A percentile compares a stretch with the other conserved stretches of the same genome.
phyloP scores from a whole-genome alignment of 2,113 vertebrate species.

The Festucalex cinctus region DNA sequence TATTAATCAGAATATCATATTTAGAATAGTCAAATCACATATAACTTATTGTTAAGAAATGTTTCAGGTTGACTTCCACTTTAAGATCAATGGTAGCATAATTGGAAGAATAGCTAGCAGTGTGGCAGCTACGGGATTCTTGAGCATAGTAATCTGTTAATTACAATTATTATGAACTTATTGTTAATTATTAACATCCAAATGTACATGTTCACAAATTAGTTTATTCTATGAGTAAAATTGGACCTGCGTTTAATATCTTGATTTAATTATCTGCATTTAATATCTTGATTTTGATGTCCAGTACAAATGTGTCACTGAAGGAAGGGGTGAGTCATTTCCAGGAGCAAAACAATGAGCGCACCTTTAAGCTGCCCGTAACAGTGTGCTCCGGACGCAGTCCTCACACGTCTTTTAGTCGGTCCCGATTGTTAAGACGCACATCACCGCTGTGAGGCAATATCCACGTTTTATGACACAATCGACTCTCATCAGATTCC shows the following conservation, averaged over 20 bases:
- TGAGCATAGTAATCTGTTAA: too few species aligned
- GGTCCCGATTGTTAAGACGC: slow-evolving; percentile 39
- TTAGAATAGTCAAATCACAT: too few species aligned
- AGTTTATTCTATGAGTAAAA: not conserved
- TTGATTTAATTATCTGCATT: not conserved
- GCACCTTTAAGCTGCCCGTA: slow-evolving; percentile 23
- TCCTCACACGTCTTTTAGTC: slow-evolving; percentile 29
- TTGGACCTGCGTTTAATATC: not conserved
- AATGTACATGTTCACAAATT: too few species aligned
- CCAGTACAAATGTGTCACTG: not conserved
- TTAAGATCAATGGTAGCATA: too few species aligned
- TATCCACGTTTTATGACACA: slow-evolving; percentile 61
- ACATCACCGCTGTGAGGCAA: slow-evolving; percentile 48
- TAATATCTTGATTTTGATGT: not conserved
- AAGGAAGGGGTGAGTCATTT: slow-evolving; percentile 29
- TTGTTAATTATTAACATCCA: too few species aligned
- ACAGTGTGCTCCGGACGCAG: slow-evolving; percentile 27
- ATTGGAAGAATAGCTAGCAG: too few species aligned
- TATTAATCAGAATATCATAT: too few species aligned
- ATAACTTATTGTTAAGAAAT: too few species aligned
- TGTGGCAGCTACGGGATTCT: too few species aligned
- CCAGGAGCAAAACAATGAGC: slow-evolving; percentile 46
- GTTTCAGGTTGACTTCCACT: too few species aligned
- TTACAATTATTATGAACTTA: too few species aligned
- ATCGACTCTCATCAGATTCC: slow-evolving; percentile 12